Evolutionary conservation across 2,888 invertebrate genomes (phyloP), one percentile per base, ranked within the genome.

Genomic region (Pasiphila rectangulata): DNA sequence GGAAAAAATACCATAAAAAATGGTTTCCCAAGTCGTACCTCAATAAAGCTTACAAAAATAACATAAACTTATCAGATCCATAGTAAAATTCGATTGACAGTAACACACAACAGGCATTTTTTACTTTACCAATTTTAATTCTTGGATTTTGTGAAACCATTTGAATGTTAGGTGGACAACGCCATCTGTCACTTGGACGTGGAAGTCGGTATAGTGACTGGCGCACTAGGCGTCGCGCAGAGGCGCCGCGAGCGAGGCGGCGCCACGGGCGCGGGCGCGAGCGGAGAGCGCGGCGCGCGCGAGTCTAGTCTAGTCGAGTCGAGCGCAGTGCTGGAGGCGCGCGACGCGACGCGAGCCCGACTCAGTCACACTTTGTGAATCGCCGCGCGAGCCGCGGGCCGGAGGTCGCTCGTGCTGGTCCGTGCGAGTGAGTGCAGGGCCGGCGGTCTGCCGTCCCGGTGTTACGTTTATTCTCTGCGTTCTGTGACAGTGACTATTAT

Each of bases 401-500:
- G 86, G 82, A 83, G 84, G 85, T 85, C 83, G 86, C 79, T 82
- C 81, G 84, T 82, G n/a, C n/a, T n/a, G 80, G 75, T 76, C 80
- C 80, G 83, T 80, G 80, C 67, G 71, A 73, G 75, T 72, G 80
- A 80, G 80, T 78, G 79, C 16, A 30, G 81, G 83, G 79, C 82
- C 83, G 83, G 83, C 76, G 72, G 73, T 74, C 69, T 68, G 77
- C 78, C 79, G 80, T 79, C 71, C 68, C 64, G 62, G 76, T 82
- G 78, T 79, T 75, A 29, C 6, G 72, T 81, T 69, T 67, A 76
- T 66, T 58, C 60, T 61, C 36, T 38, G 27, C 46, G 58, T 56
- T 30, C 16, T 16, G 83, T 74, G 75, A 54, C 80, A 84, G 87
- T 87, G 87, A 90, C 91, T 92, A 93, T 92, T 91, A 95, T 95